Conservation (phyloP, 2,113 vertebrate species). For the Cololabis saira region DNA sequence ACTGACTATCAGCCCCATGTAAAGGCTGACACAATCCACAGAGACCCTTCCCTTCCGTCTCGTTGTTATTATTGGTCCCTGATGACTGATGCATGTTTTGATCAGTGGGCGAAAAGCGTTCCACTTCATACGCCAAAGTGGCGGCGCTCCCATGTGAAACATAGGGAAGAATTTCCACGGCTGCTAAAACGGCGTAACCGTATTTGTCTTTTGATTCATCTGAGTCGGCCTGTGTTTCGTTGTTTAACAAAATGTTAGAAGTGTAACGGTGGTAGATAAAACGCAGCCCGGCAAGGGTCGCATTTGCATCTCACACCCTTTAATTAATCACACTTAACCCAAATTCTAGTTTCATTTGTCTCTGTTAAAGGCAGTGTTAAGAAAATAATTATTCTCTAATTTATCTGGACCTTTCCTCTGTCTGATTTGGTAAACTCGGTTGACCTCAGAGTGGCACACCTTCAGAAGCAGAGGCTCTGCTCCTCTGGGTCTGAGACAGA, state of each 20-base stretch:
- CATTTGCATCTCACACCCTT: not conserved
- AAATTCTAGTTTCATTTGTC: not conserved
- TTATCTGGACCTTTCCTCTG: constrained; percentile 6
- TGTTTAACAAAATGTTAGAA: not conserved
- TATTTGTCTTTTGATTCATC: constrained; percentile 18
- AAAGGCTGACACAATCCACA: constrained; percentile 9
- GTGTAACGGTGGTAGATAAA: not conserved
- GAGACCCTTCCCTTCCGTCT: constrained; percentile 7
- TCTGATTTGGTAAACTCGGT: not conserved
- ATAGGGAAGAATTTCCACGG: constrained; percentile 2
- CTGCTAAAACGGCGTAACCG: not conserved
- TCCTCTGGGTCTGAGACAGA: not conserved
- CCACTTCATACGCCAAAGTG: not conserved
- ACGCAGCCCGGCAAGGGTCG: not conserved
- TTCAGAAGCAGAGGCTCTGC: constrained; percentile 14
- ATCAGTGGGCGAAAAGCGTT: not conserved
- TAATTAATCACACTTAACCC: not conserved
- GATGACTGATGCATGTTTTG: not conserved
- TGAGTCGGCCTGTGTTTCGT: not conserved
- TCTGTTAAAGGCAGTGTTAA: not conserved
- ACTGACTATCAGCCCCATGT: constrained; percentile 19
- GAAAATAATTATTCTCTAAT: not conserved
- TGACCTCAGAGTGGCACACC: constrained; percentile 1
- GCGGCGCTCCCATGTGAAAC: constrained; percentile 10
- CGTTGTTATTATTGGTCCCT: constrained; percentile 7